A percentile compares a stretch with the other conserved stretches of the same genome.
phyloP scores from a whole-genome alignment of 2,888 invertebrate genomes.

The Drosophila vallismaia region DNA sequence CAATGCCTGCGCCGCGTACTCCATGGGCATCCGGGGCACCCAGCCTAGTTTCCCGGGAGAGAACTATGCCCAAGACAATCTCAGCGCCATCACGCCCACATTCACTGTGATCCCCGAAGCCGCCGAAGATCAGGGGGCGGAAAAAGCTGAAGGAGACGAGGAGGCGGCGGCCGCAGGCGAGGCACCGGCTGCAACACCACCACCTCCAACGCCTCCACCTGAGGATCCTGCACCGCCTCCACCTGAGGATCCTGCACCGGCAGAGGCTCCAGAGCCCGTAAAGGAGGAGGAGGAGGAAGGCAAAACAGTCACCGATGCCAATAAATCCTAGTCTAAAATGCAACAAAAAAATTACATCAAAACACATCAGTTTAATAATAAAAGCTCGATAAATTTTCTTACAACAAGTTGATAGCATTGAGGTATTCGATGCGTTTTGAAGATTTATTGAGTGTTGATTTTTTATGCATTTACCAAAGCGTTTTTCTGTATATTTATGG shows the following conservation, averaged over 20 bases:
- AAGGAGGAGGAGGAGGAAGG: background rate
- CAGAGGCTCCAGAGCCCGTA: background rate
- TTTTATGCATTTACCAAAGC: too few relatives aligned
- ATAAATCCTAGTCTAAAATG: background rate
- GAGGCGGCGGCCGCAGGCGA: too few relatives aligned
- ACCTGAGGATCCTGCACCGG: background rate
- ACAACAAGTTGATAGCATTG: too few relatives aligned
- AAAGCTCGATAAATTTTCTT: too few relatives aligned
- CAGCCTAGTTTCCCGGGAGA: conserved; percentile 55
- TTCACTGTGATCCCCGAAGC: conserved; percentile 23
- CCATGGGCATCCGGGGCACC: conserved; percentile 86
- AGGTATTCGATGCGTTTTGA: too few relatives aligned
- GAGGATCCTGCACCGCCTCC: background rate
- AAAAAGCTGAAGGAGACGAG: too few relatives aligned
- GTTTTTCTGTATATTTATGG: too few relatives aligned
- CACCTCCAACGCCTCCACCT: background rate
- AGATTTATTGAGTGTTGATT: too few relatives aligned
- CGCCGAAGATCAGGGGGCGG: background rate
- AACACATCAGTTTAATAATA: too few relatives aligned
- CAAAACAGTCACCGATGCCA: background rate
- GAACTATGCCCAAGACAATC: background rate
- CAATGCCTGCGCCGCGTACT: conserved; percentile 90
- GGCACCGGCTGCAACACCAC: background rate
- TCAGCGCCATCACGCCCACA: conserved; percentile 25
- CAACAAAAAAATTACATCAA: too few relatives aligned